phyloP scores from a whole-genome alignment of 1,140 invertebrate genomes.

The Drosophila navojoa region DNA sequence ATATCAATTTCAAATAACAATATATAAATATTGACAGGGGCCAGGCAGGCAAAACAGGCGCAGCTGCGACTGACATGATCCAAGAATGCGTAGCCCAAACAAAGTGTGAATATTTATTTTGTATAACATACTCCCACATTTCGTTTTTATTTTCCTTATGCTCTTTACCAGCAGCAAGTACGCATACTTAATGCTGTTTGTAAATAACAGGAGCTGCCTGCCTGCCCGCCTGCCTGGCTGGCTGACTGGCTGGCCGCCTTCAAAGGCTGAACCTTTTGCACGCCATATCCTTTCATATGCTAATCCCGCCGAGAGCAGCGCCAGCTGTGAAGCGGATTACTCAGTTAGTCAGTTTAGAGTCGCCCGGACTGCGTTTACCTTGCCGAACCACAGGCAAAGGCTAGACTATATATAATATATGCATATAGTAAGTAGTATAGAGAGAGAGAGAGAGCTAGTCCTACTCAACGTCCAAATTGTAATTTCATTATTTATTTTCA shows the following conservation, averaged over 20 bases:
- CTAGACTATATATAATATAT: background rate
- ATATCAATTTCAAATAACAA: constrained; percentile 61
- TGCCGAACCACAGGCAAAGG: constrained; percentile 3
- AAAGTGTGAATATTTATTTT: constrained; percentile 54
- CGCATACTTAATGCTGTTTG: constrained; percentile 37
- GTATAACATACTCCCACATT: constrained; percentile 22
- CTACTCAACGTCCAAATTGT: background rate
- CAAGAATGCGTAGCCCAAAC: constrained; percentile 41
- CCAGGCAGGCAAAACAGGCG: constrained; percentile 52
- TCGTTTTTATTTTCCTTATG: constrained; percentile 2
- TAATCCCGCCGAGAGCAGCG: constrained; percentile 34
- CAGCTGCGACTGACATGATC: constrained; percentile 68
- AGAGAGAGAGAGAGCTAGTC: background rate
- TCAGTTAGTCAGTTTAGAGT: constrained; percentile 26
- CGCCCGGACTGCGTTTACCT: background rate
- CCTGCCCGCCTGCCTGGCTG: too few species aligned
- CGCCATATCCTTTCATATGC: constrained; percentile 45
- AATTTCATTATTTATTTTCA: constrained; percentile 36
- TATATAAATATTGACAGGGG: constrained; percentile 66
- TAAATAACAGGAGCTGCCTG: constrained; percentile 22
- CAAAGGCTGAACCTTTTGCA: constrained; percentile 30
- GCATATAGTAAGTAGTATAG: background rate
- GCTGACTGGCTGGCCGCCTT: background rate
- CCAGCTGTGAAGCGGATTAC: constrained; percentile 30
- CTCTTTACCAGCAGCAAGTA: constrained; percentile 29